phyloP scores from a whole-genome alignment of 2,797 vertebrate genomes.

The Novumbra hubbsi region DNA sequence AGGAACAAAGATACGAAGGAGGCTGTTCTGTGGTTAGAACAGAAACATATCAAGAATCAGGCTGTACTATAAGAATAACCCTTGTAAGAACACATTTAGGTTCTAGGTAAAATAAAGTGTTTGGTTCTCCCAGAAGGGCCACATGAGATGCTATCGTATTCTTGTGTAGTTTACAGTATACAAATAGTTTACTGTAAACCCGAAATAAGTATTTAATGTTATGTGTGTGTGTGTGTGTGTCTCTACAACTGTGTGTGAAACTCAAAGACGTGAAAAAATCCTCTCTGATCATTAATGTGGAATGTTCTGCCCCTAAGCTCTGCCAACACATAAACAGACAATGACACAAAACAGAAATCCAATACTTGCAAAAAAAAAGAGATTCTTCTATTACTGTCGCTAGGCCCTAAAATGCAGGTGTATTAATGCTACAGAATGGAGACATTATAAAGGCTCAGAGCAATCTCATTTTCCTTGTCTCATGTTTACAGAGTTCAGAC shows the following conservation, averaged over 20 bases:
- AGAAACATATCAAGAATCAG: too few relatives aligned
- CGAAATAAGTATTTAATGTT: neutral
- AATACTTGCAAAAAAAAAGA: slow-evolving; percentile 34
- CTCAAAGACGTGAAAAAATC: neutral
- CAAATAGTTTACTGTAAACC: neutral
- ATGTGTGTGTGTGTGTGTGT: neutral
- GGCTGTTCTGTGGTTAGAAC: too few relatives aligned
- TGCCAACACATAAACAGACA: slow-evolving; percentile 5
- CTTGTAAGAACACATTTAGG: too few relatives aligned
- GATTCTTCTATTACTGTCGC: slow-evolving; percentile 34
- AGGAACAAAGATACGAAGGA: too few relatives aligned
- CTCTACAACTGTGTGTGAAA: too few relatives aligned
- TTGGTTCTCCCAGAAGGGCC: neutral
- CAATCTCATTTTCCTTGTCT: too few relatives aligned
- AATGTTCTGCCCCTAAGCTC: slow-evolving; percentile 16
- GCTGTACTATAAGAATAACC: too few relatives aligned
- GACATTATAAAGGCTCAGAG: too few relatives aligned
- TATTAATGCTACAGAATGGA: slow-evolving; percentile 44
- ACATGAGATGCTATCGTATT: neutral
- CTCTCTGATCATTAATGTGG: neutral
- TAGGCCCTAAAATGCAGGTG: slow-evolving; percentile 14
- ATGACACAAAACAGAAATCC: slow-evolving; percentile 36
- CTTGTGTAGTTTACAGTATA: neutral
- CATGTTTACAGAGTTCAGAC: too few relatives aligned
- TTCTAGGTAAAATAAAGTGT: too few relatives aligned